Evolutionary conservation across 2,797 vertebrate genomes (phyloP).

Genomic region (Leuciscus waleckii): DNA sequence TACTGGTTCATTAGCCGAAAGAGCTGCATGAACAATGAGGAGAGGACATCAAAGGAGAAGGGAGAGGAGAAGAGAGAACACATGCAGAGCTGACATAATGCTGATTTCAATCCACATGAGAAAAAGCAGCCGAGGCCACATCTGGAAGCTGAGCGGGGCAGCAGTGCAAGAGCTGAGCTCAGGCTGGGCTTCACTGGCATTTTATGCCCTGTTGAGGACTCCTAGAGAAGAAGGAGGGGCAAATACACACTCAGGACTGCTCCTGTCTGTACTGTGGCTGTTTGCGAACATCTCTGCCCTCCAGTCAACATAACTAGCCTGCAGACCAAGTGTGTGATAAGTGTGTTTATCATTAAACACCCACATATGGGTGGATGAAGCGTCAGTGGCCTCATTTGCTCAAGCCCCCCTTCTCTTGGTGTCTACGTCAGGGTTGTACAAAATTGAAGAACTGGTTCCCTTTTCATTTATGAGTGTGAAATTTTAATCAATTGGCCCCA

Average conservation of each 20-base stretch:
- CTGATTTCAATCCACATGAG: conserved; percentile 70
- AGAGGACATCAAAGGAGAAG: conserved; percentile 43
- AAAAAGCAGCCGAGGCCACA: conserved; percentile 73
- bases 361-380: conserved; percentile 42
- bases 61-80: conserved; percentile 22
- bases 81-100: conserved; percentile 77
- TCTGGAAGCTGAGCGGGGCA: conserved; percentile 79
- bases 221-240: conserved; percentile 61
- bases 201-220: conserved; percentile 82
- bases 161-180: conserved; percentile 70
- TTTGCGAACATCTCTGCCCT: conserved; percentile 79
- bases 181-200: conserved; percentile 80
- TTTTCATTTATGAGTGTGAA: not conserved
- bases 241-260: conserved; percentile 64
- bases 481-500: not conserved
- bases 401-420: not conserved
- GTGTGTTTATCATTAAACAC: conserved; percentile 39
- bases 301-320: conserved; percentile 70
- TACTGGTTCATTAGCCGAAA: conserved; percentile 61
- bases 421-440: not conserved
- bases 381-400: conserved; percentile 43
- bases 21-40: conserved; percentile 47
- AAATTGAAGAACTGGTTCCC: not conserved
- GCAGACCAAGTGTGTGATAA: conserved; percentile 45
- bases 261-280: conserved; percentile 74